Evolutionary conservation across 2,888 invertebrate species (phyloP).

Genomic region (Eristalinus sepulchralis): DNA sequence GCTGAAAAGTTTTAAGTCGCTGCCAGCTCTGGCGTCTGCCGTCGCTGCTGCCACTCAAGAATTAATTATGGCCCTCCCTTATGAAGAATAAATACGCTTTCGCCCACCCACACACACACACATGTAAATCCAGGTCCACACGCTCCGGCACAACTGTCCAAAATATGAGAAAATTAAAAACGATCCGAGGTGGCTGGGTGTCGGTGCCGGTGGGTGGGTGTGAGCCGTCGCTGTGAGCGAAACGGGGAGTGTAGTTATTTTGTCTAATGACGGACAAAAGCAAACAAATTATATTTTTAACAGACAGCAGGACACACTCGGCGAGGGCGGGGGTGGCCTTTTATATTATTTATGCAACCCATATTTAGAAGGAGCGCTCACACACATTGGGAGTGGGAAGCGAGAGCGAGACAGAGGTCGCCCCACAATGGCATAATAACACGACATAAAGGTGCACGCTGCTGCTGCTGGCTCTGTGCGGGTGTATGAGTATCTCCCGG

Average conservation of each 20-base stretch:
- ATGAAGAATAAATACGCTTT: constrained; percentile 10
- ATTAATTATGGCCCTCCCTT: constrained; percentile 34
- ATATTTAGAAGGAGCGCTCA: constrained; percentile 26
- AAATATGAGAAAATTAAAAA: constrained; percentile 37
- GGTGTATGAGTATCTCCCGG: constrained; percentile 5
- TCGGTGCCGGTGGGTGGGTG: neutral
- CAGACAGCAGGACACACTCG: constrained; percentile 34
- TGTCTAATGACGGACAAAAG: constrained; percentile 56
- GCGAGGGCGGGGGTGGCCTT: neutral
- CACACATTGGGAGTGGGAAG: neutral
- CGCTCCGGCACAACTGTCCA: neutral
- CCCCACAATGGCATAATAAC: constrained; percentile 28
- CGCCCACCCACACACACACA: neutral
- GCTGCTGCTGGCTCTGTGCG: neutral
- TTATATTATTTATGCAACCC: constrained; percentile 55
- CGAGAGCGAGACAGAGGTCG: neutral
- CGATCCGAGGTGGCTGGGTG: neutral
- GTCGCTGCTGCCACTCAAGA: constrained; percentile 16
- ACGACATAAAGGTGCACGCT: constrained; percentile 39
- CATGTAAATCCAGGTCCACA: neutral
- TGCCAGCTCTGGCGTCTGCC: neutral
- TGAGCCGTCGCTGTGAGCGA: neutral
- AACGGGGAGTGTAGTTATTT: constrained; percentile 28
- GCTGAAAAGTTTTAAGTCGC: neutral
- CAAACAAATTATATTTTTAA: constrained; percentile 59